Evolutionary conservation across 2,888 invertebrate species (phyloP), one percentile per base, ranked within the genome.

Genomic region (Agrochola lota): DNA sequence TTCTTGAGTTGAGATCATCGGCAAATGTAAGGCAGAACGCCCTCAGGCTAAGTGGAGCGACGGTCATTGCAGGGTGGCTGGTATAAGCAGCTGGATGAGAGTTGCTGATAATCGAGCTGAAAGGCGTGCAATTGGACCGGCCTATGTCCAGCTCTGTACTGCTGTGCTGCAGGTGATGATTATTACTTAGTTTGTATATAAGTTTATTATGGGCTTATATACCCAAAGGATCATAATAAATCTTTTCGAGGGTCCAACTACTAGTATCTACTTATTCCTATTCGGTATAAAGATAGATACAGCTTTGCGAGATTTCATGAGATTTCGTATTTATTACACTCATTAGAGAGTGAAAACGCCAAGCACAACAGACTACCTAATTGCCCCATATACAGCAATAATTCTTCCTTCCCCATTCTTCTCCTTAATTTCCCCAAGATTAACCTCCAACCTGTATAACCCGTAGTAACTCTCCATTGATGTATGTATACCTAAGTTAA

Each of bases 381-480:
- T 26, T 26, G n/a, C 23, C 26, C 43, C n/a, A 40, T 20, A 40
- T 0, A 55, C n/a, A 5, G 30, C n/a, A 26, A 78, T 43, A 0
- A 60, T 71, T 80, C 71, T 71, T 60, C 72, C 2, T 70, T 20
- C 6, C n/a, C n/a, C 12, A 62, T 63, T 81, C 62, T 74, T 81
- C 46, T 46, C 43, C 55, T 62, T 23, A 73, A 5, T 55, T 46
- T 6, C 1, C 7, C 49, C 9, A 1, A 4, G n/a, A 12, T 49
- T 43, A 49, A n/a, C 12, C 55, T n/a, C 7, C 83, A 85, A 6
- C 49, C 83, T 72, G 76, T 85, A 76, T 72, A 49, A n/a, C 0
- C 0, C 64, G 17, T 57, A 52, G 68, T 71, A 81, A 71, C n/a
- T 69, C 66, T 52, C 3, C 40, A 72, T 69, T 71, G 85, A 74